A percentile compares a stretch with the other conserved stretches of the same genome.
phyloP scores from a whole-genome alignment of 2,113 vertebrate species.

The Neotragus moschatus region DNA sequence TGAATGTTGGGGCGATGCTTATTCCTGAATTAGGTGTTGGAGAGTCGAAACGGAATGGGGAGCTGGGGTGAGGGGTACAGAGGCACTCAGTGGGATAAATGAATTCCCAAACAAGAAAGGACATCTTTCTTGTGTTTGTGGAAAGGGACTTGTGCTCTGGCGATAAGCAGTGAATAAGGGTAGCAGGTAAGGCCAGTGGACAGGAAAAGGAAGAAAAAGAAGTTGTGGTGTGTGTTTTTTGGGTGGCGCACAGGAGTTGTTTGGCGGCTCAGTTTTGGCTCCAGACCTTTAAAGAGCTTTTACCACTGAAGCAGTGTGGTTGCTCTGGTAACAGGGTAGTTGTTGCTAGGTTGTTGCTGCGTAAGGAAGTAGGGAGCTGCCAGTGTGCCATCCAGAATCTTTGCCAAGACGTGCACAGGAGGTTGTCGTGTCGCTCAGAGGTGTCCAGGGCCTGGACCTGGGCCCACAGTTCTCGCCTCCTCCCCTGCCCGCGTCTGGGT shows the following conservation, averaged over 20 bases:
- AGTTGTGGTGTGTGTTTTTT: neutral
- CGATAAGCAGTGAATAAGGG: neutral
- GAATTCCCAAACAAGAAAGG: neutral
- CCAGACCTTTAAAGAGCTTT: conserved; percentile 29
- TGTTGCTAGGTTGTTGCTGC: conserved; percentile 58
- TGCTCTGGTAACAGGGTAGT: conserved; percentile 69
- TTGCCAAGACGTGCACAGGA: conserved; percentile 4
- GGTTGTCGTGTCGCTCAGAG: conserved; percentile 53
- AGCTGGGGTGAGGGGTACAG: neutral
- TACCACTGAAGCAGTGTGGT: conserved; percentile 60
- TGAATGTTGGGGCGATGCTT: neutral
- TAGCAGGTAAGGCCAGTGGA: neutral
- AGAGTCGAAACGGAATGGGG: neutral
- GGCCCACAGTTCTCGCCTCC: neutral
- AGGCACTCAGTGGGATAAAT: neutral
- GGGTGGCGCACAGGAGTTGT: neutral
- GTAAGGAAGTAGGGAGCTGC: conserved; percentile 26
- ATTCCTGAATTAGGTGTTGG: neutral
- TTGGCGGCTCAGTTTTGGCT: conserved; percentile 25
- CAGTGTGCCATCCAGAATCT: conserved; percentile 40
- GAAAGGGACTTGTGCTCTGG: neutral
- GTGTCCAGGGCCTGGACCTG: conserved; percentile 43
- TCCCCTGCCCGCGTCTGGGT: neutral
- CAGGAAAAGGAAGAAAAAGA: neutral
- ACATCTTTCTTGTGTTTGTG: neutral